Conservation (phyloP, 2,888 invertebrate species). For the Hoplodrina ambigua region DNA sequence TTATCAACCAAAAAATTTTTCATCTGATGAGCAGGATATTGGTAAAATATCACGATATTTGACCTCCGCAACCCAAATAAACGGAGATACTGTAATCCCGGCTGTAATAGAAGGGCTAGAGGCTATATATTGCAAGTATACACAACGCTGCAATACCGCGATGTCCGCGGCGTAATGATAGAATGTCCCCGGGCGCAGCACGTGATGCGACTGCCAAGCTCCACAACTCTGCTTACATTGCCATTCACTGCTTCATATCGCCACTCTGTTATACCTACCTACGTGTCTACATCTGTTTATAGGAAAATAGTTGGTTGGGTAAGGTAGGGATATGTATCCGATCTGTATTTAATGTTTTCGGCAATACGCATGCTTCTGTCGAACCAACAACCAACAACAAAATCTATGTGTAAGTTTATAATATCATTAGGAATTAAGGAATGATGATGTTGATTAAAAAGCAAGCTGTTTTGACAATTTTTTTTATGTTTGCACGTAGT, state of each 20-base stretch:
- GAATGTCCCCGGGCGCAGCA: slow-evolving; percentile 61
- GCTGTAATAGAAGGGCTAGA: slow-evolving; percentile 2
- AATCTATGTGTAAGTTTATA: background rate
- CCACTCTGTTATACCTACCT: slow-evolving; percentile 2
- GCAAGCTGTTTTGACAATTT: too few relatives aligned
- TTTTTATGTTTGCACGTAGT: too few relatives aligned
- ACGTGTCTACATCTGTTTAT: background rate
- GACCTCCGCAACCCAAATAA: slow-evolving; percentile 17
- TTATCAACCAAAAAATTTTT: too few relatives aligned
- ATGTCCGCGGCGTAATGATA: slow-evolving; percentile 66
- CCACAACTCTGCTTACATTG: slow-evolving; percentile 26
- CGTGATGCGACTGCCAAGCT: slow-evolving; percentile 61
- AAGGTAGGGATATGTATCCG: too few relatives aligned
- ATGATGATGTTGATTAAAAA: too few relatives aligned
- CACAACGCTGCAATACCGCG: slow-evolving; percentile 62
- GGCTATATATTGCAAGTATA: slow-evolving; percentile 27
- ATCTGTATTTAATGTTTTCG: background rate
- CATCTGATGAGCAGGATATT: background rate
- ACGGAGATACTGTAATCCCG: slow-evolving; percentile 5
- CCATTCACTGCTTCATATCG: slow-evolving; percentile 41
- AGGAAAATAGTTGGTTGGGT: background rate
- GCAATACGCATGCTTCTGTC: background rate
- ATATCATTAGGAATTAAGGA: background rate
- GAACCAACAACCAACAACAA: background rate
- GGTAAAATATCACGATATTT: background rate